These are phyloP conservation scores for Pithys albifrons DNA, from an alignment of 2,113 vertebrate species.

Conservation along the genomic window DNA sequence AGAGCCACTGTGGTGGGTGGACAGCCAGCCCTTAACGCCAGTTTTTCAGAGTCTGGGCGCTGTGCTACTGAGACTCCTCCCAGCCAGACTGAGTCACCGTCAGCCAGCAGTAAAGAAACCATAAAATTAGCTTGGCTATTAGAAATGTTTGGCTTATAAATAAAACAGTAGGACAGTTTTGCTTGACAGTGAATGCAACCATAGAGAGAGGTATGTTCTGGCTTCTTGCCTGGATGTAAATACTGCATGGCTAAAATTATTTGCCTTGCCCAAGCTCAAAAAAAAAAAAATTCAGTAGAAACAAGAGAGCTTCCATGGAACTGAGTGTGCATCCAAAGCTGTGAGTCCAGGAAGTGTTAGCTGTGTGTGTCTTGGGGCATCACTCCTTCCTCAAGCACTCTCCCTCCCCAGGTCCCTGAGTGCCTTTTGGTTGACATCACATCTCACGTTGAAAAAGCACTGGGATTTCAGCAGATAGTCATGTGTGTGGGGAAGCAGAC, in stretches of 20 bases:
- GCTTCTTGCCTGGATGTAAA: slow-evolving; percentile 24
- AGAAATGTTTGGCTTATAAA: slow-evolving; percentile 48
- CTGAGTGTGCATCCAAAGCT: background rate
- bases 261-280: background rate
- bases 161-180: slow-evolving; percentile 37
- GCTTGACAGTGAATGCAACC: background rate
- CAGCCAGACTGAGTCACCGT: background rate
- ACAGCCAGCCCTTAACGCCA: accelerated
- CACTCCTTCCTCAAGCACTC: background rate
- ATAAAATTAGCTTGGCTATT: slow-evolving; percentile 55
- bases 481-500: accelerated
- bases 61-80: background rate
- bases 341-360: background rate
- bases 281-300: background rate
- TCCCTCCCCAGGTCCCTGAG: background rate
- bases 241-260: slow-evolving; percentile 5
- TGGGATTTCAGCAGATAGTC: background rate
- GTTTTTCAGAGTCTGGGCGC: background rate
- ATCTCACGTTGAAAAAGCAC: background rate
- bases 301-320: background rate
- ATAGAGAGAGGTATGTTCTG: slow-evolving; percentile 16
- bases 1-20: background rate
- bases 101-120: slow-evolving; percentile 5
- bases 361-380: background rate
- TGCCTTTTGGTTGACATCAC: slow-evolving; percentile 24